Conservation (phyloP, 2,888 invertebrate species). For the Galerucella pusilla region DNA sequence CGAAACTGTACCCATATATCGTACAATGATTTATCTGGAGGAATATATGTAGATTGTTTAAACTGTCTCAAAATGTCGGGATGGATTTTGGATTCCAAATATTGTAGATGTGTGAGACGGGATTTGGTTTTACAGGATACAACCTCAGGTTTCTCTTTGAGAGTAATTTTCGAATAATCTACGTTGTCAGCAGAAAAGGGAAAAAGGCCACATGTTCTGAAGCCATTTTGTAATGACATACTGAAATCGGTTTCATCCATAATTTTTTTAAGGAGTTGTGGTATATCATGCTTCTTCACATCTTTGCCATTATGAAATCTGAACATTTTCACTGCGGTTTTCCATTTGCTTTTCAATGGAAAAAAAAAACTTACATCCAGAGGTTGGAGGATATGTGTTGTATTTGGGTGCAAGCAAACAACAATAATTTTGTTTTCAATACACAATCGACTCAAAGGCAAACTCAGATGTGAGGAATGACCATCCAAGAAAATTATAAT, state of each 20-base stretch:
- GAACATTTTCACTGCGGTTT: not conserved
- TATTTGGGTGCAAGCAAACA: not conserved
- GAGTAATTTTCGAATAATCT: not conserved
- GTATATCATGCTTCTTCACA: not conserved
- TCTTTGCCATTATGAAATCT: not conserved
- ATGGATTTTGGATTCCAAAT: too few relatives aligned
- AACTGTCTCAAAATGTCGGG: too few relatives aligned
- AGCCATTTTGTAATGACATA: not conserved
- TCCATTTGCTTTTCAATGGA: not conserved
- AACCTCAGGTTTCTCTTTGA: too few relatives aligned
- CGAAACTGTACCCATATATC: too few relatives aligned
- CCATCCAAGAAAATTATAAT: constrained; percentile 18
- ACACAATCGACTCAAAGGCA: constrained; percentile 14
- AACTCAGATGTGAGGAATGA: constrained; percentile 11
- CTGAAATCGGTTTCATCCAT: not conserved
- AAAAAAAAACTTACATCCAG: not conserved
- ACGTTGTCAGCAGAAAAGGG: not conserved
- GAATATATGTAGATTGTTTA: too few relatives aligned
- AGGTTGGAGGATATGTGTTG: too few relatives aligned
- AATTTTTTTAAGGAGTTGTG: not conserved
- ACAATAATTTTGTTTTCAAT: constrained; percentile 7
- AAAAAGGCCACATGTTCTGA: not conserved
- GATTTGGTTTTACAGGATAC: too few relatives aligned
- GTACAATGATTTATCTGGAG: too few relatives aligned
- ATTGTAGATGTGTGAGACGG: too few relatives aligned